These are phyloP conservation scores for Elegia similella DNA, from an alignment of 2,888 invertebrate species.

Conservation along the genomic window DNA sequence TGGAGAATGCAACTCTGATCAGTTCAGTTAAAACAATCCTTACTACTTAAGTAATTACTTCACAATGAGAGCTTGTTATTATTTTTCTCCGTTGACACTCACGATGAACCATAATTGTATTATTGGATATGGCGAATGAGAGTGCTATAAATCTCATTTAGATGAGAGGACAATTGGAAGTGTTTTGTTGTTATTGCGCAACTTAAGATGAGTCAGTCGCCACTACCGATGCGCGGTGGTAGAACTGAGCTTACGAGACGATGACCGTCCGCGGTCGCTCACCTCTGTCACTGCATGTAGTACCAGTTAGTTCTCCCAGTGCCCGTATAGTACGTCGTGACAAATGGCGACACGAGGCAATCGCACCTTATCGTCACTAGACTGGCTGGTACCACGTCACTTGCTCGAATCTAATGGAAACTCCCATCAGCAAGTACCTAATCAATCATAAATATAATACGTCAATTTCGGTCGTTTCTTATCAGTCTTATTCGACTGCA, in stretches of 20 bases:
- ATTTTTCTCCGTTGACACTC: no score
- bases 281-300: constrained; percentile 41
- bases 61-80: no score
- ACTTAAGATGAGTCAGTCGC: constrained; percentile 49
- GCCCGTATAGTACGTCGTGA: neutral
- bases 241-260: constrained; percentile 46
- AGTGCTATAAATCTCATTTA: constrained; percentile 5
- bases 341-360: neutral
- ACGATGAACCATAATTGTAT: neutral
- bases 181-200: constrained; percentile 38
- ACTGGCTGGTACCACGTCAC: neutral
- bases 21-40: no score
- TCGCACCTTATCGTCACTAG: neutral
- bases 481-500: neutral
- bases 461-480: neutral
- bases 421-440: neutral
- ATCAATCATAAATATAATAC: neutral
- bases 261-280: constrained; percentile 69
- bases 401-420: neutral
- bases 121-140: neutral
- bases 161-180: constrained; percentile 3
- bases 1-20: no score
- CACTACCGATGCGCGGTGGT: constrained; percentile 1
- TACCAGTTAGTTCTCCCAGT: neutral
- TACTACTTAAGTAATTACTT: no score